Evolutionary conservation across 2,888 invertebrate genomes (phyloP).

Genomic region (Rotaria macrura): DNA sequence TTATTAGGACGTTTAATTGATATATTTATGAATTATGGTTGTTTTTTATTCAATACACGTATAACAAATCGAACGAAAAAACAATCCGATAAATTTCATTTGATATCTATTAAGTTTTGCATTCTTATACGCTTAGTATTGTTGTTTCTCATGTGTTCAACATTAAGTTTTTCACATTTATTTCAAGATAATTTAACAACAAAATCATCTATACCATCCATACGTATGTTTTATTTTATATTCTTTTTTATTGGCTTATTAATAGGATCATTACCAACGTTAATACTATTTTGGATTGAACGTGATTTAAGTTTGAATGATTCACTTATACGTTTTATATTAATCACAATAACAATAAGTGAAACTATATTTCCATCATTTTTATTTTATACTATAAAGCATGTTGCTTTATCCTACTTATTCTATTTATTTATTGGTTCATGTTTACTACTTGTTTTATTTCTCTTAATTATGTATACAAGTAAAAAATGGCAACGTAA

Average conservation of each 20-base stretch:
- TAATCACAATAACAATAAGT: background rate
- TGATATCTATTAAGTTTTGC: background rate
- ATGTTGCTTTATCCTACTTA: background rate
- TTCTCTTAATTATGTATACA: background rate
- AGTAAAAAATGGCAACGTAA: slow-evolving; percentile 9
- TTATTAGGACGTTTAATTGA: background rate
- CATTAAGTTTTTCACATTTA: background rate
- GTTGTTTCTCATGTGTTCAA: background rate
- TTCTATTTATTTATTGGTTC: background rate
- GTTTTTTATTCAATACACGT: background rate
- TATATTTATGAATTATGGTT: background rate
- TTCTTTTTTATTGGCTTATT: background rate
- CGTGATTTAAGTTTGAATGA: background rate
- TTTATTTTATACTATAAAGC: background rate
- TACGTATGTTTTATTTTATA: background rate
- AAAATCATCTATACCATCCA: no score
- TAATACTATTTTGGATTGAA: background rate
- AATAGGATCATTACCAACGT: background rate
- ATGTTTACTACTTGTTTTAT: background rate
- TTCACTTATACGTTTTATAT: background rate
- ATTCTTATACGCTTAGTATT: background rate
- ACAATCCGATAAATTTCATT: background rate
- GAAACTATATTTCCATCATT: background rate
- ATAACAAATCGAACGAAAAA: background rate
- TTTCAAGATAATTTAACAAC: background rate